Conservation (phyloP, 2,113 vertebrate genomes). For the Brachypteracias leptosomus region DNA sequence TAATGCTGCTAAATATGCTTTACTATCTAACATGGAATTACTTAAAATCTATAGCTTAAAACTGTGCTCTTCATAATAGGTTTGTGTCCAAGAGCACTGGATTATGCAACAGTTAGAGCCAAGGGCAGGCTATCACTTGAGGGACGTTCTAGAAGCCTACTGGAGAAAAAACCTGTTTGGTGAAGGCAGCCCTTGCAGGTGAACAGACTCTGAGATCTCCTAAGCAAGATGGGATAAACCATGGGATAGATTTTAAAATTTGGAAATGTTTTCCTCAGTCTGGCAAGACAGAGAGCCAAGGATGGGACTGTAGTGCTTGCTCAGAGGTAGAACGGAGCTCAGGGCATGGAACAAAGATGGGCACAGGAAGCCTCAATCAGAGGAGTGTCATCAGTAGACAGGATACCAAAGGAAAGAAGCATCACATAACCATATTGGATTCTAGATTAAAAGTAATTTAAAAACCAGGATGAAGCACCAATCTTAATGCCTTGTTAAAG, state of each 20-base stretch:
- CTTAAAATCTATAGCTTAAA: neutral
- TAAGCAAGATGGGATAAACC: neutral
- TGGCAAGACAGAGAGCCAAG: neutral
- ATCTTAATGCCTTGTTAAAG: neutral
- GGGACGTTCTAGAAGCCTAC: neutral
- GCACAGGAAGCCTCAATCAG: neutral
- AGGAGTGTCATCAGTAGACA: neutral
- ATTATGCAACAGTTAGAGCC: neutral
- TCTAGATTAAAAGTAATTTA: neutral
- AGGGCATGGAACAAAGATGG: neutral
- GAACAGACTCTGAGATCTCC: neutral
- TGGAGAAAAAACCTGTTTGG: neutral
- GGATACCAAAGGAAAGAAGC: neutral
- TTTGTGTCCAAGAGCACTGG: neutral
- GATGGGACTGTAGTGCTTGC: neutral
- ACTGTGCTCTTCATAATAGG: neutral
- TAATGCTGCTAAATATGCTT: neutral
- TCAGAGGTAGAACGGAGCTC: neutral
- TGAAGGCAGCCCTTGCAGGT: neutral
- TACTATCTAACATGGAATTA: neutral
- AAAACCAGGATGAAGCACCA: neutral
- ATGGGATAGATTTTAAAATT: neutral
- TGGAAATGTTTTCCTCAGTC: accelerated
- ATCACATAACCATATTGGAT: neutral
- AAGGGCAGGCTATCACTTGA: neutral